Base-by-base conservation (phyloP, 2,888 invertebrate species). In the Dolichomitus sp. region DNA sequence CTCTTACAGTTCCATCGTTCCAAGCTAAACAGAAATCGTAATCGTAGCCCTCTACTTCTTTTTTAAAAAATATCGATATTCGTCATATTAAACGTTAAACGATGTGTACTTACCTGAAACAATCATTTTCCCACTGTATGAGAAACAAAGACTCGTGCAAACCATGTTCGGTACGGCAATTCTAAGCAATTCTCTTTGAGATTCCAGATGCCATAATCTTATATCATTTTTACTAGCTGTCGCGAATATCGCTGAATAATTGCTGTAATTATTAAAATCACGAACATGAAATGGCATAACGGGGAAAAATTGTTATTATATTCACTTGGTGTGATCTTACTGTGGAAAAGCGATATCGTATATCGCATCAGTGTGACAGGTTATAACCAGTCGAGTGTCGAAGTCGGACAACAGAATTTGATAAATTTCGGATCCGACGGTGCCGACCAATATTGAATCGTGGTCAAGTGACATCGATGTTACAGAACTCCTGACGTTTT, bases 121-220 rank as follows among this genome's bases (percentile, higher is more conserved):
- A 86, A 99, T 96, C 84, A 96, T 96, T 91, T 96, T 96, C 52
- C 98, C 98, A 92, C 98, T 97, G 19, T 95, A 95, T 2, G 97
- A 94, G 93, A 99, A 98, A 37, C 96, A 95, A 30, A 98, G 94
- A 57, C 96, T 95, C 11, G 97, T 96, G 91, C 98, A 98, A 4
- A 96, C 96, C 93, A 98, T 98, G 94, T 99, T 99, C n/a, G 97
- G 96, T 19, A 98, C 97, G 83, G 96, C 95, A 84, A 98, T 97
- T 48, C 99, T 95, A 27, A 98, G 95, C 83, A 98, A 94, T 94
- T 99, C 99, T 90, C 96, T 96, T 89, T 96, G 96, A 0, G 96
- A 96, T 54, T 94, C 94, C 68, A 96, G 94, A 86, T 97, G 96
- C 99, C 99, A 99, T 82, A 99, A 96, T 76, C 99, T 95, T 68